Conservation (phyloP, 2,888 invertebrate genomes). For the Himalopsyche japonica region DNA sequence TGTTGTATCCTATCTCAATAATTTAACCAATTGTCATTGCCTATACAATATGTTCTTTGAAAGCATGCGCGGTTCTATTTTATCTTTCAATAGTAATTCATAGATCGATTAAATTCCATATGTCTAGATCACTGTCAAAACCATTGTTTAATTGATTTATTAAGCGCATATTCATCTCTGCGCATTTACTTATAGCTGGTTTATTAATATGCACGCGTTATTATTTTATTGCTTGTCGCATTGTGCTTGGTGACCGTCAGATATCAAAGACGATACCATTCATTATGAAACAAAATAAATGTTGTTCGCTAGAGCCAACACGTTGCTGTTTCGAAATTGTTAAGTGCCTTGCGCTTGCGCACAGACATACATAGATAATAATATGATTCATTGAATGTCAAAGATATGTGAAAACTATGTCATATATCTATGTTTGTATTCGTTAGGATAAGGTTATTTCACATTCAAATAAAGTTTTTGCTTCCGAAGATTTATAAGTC, state of each 20-base stretch:
- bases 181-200: neutral
- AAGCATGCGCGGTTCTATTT: no score
- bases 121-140: neutral
- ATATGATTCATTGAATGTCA: neutral
- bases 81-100: no score
- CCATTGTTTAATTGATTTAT: neutral
- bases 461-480: no score
- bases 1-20: no score
- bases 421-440: no score
- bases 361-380: neutral
- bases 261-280: neutral
- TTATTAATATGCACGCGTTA: neutral
- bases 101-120: no score
- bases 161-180: neutral
- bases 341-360: neutral
- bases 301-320: neutral
- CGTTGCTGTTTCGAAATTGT: neutral
- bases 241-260: conserved; percentile 9
- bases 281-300: neutral
- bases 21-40: no score
- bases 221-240: conserved; percentile 7
- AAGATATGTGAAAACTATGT: no score
- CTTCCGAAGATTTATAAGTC: no score
- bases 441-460: no score
- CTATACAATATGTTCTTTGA: no score